Percentiles rank a stretch among this genome's conserved stretches.
Conservation (phyloP, 2,797 vertebrate species). For the Betta splendens region DNA sequence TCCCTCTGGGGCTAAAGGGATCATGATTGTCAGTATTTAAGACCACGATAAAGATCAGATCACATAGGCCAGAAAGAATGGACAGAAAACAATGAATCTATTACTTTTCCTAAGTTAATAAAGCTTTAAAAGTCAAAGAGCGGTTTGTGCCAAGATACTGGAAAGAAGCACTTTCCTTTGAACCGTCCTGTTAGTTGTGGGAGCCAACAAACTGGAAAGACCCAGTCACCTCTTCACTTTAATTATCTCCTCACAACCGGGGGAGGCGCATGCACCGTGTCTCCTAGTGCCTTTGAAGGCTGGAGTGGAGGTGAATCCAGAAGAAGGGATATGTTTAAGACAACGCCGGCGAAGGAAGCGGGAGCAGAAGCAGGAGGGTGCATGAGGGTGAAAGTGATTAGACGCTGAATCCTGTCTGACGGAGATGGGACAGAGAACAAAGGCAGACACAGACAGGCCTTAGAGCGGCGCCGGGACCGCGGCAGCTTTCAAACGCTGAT, state of each 20-base stretch:
- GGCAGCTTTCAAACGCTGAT: slow-evolving; percentile 26
- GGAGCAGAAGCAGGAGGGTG: background rate
- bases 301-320: slow-evolving; percentile 17
- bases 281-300: slow-evolving; percentile 19
- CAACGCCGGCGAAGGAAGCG: background rate
- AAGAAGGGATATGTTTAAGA: slow-evolving; percentile 21
- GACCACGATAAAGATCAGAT: too few species aligned
- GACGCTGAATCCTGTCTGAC: slow-evolving; percentile 34
- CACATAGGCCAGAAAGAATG: too few species aligned
- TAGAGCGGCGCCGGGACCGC: slow-evolving; percentile 10
- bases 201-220: background rate
- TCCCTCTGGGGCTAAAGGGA: too few species aligned
- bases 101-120: too few species aligned
- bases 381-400: slow-evolving; percentile 43
- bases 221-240: background rate
- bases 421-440: slow-evolving; percentile 42
- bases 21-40: too few species aligned
- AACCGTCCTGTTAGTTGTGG: background rate
- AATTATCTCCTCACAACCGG: slow-evolving; percentile 11
- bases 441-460: slow-evolving; percentile 29
- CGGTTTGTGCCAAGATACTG: too few species aligned
- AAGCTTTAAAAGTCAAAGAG: too few species aligned
- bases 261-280: background rate
- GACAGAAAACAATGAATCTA: too few species aligned
- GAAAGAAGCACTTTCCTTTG: background rate